Percentiles rank a stretch among this genome's conserved stretches.
phyloP scores from a whole-genome alignment of 2,888 invertebrate species.

The Dione juno region DNA sequence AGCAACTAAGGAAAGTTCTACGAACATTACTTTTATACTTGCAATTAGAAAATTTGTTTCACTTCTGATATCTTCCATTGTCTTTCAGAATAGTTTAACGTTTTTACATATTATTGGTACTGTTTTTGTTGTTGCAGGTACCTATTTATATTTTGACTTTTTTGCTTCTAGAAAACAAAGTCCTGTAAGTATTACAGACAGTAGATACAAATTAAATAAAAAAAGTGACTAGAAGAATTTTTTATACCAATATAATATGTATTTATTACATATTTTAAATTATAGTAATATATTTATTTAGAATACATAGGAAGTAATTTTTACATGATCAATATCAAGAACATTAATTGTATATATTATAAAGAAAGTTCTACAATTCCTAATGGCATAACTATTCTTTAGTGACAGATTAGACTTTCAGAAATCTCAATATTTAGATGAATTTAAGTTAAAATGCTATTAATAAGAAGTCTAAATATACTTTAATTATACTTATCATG shows the following conservation, averaged over 20 bases:
- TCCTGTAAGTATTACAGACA: conserved; percentile 62
- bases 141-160: conserved; percentile 74
- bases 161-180: conserved; percentile 62
- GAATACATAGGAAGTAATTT: neutral
- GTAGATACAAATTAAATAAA: conserved; percentile 38
- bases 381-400: no score
- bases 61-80: conserved; percentile 67
- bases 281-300: neutral
- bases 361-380: no score
- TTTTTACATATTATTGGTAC: conserved; percentile 67
- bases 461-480: no score
- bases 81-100: conserved; percentile 76
- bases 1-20: conserved; percentile 70
- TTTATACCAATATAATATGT: neutral
- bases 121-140: conserved; percentile 67
- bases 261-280: neutral
- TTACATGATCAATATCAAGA: no score
- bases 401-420: no score
- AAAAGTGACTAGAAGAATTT: conserved; percentile 10
- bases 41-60: conserved; percentile 75
- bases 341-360: no score
- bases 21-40: conserved; percentile 73
- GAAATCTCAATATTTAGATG: no score
- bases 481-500: no score
- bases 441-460: no score